phyloP scores from a whole-genome alignment of 2,113 vertebrate species.

The Lophotis ruficrista region DNA sequence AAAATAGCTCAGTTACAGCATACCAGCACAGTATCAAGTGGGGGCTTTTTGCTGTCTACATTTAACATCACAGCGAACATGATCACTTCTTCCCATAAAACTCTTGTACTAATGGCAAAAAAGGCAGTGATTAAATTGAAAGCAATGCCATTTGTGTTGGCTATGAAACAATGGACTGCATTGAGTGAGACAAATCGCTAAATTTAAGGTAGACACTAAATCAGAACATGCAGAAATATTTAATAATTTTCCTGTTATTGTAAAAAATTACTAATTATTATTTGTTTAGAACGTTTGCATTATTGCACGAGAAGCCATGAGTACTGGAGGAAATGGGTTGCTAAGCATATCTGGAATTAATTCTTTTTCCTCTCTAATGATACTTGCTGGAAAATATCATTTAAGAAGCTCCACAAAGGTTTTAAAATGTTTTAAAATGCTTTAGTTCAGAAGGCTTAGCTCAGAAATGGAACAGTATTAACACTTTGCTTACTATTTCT shows the following conservation, averaged over 20 bases:
- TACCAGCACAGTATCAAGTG: conserved; percentile 85
- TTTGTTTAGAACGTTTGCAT: conserved; percentile 16
- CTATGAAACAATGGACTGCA: conserved; percentile 76
- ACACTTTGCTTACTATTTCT: neutral
- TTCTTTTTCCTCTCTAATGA: neutral
- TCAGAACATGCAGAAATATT: conserved; percentile 69
- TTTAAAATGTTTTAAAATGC: neutral
- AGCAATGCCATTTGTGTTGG: conserved; percentile 79
- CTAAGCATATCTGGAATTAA: neutral
- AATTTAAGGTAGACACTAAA: conserved; percentile 75
- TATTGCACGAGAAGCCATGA: neutral
- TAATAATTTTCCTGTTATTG: conserved; percentile 64
- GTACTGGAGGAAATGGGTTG: neutral
- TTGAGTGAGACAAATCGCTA: conserved; percentile 71
- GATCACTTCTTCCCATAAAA: conserved; percentile 75
- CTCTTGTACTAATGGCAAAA: conserved; percentile 79
- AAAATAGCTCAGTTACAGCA: conserved; percentile 89
- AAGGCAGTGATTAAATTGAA: conserved; percentile 77
- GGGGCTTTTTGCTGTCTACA: conserved; percentile 83
- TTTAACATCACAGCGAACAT: conserved; percentile 77
- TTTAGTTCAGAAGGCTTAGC: neutral
- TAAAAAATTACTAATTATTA: conserved; percentile 67
- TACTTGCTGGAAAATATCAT: neutral
- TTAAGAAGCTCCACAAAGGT: neutral
- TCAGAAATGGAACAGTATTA: neutral